phyloP scores from a whole-genome alignment of 2,888 invertebrate species.

The Ophioninae sp. region DNA sequence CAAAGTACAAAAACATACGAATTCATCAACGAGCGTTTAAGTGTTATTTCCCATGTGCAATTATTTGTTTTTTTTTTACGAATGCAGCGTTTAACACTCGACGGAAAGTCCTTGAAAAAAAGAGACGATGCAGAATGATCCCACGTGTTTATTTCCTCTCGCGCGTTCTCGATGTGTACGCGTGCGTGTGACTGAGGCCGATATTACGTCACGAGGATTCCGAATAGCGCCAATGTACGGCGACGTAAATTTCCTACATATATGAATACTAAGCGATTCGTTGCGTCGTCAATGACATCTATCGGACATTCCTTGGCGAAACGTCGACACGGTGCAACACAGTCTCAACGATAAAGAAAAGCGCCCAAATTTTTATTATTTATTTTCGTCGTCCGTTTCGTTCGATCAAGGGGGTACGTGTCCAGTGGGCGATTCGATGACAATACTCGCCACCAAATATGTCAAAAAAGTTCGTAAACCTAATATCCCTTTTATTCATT shows the following conservation, averaged over 20 bases:
- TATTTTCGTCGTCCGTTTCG: no score
- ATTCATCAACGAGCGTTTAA: background rate
- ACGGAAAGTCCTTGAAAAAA: background rate
- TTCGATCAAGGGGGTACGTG: no score
- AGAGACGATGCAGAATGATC: background rate
- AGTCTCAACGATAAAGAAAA: no score
- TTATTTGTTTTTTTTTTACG: background rate
- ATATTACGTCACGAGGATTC: slow-evolving; percentile 20
- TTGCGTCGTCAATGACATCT: background rate
- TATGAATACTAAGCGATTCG: slow-evolving; percentile 5
- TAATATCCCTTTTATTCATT: no score
- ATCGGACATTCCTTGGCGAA: background rate
- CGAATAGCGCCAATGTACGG: background rate
- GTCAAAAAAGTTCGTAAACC: no score
- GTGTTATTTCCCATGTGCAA: background rate
- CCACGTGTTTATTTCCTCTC: slow-evolving; percentile 16
- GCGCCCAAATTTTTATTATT: no score
- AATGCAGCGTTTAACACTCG: slow-evolving; percentile 1
- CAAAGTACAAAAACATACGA: background rate
- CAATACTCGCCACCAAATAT: no score
- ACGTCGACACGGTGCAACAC: no score
- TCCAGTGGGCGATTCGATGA: no score
- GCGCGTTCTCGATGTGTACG: slow-evolving; percentile 1
- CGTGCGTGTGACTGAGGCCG: background rate
- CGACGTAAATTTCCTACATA: slow-evolving; percentile 28